Evolutionary conservation across 1,140 invertebrate species (phyloP).

Genomic region (Metaphire vulgaris): DNA sequence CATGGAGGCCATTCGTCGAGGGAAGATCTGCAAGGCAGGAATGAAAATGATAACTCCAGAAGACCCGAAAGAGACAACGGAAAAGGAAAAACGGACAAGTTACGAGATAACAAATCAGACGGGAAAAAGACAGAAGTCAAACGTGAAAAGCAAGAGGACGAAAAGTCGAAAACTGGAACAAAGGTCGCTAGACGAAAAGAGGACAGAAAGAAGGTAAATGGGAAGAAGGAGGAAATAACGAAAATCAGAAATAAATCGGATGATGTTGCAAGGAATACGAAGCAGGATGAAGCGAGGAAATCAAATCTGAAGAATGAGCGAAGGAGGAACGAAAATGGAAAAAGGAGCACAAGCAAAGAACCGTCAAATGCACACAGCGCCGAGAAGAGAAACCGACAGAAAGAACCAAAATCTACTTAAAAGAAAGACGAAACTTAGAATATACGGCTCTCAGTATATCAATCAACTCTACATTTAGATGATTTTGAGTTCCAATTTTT

Average conservation of each 20-base stretch:
- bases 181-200: not conserved
- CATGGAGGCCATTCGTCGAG: not conserved
- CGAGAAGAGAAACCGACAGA: not conserved
- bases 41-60: not conserved
- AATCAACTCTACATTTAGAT: too few relatives aligned
- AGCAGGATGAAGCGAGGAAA: not conserved
- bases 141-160: not conserved
- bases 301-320: not conserved
- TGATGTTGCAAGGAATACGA: not conserved
- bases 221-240: not conserved
- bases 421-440: too few relatives aligned
- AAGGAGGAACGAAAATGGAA: not conserved
- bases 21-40: not conserved
- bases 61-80: not conserved
- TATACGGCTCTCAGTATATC: too few relatives aligned
- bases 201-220: not conserved
- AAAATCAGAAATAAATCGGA: not conserved
- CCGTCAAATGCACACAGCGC: not conserved
- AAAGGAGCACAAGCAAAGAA: not conserved
- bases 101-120: too few relatives aligned
- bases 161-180: too few relatives aligned
- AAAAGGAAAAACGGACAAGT: not conserved
- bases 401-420: too few relatives aligned
- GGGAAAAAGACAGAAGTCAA: not conserved
- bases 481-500: too few relatives aligned